Evolutionary conservation across 2,113 vertebrate genomes (phyloP).

Genomic region (Epinephelus moara): DNA sequence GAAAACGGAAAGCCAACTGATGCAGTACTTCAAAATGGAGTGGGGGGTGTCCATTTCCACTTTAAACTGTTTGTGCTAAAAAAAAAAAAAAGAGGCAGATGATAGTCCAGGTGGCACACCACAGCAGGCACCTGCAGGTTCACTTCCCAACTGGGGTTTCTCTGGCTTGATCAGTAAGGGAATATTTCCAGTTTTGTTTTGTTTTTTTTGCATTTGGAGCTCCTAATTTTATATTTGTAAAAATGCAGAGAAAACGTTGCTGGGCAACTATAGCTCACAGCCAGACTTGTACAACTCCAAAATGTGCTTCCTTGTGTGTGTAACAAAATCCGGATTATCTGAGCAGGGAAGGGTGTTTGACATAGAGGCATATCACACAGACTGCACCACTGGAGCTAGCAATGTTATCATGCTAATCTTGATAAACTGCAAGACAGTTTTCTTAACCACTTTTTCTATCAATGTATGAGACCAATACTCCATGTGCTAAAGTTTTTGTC

Average conservation of each 20-base stretch:
- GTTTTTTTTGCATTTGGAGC: not conserved
- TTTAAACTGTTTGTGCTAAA: not conserved
- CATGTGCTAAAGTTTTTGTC: not conserved
- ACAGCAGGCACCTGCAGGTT: constrained; percentile 10
- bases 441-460: not conserved
- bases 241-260: not conserved
- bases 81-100: not conserved
- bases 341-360: not conserved
- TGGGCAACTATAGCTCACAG: not conserved
- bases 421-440: not conserved
- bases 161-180: constrained; percentile 4
- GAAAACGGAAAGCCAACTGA: too few relatives aligned
- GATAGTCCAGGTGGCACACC: constrained; percentile 31
- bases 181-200: not conserved
- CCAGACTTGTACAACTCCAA: too few relatives aligned
- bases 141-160: not conserved
- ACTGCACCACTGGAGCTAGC: not conserved
- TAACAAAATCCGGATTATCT: too few relatives aligned
- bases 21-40: too few relatives aligned
- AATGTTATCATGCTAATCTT: not conserved
- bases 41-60: too few relatives aligned
- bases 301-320: too few relatives aligned
- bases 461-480: not conserved
- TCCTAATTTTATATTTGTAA: not conserved
- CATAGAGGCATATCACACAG: not conserved